Percentiles rank a stretch among this genome's conserved stretches.
phyloP scores from a whole-genome alignment of 92 coral and sea anemone genomes.

The Epizoanthus fatuus region DNA sequence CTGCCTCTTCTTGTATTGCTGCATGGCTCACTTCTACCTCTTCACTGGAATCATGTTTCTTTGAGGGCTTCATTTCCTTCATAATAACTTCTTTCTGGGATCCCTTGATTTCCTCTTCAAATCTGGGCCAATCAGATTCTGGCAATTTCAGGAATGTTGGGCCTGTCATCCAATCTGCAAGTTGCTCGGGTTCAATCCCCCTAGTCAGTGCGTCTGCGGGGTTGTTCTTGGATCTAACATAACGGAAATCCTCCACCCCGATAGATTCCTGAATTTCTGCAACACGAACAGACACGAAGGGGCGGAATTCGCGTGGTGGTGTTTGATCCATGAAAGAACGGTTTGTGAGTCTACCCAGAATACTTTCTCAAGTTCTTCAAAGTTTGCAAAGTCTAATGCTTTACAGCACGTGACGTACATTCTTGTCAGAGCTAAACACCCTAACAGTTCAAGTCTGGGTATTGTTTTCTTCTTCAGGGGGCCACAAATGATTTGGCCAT shows the following conservation, averaged over 20 bases:
- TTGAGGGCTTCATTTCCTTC: too few relatives aligned
- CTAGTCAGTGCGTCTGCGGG: conserved; percentile 74
- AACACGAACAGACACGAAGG: conserved; percentile 59
- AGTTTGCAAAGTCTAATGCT: conserved; percentile 55
- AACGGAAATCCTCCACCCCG: conserved; percentile 52
- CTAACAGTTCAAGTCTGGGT: conserved; percentile 67
- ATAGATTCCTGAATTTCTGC: conserved; percentile 62
- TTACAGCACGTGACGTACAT: conserved; percentile 56
- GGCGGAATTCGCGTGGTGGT: conserved; percentile 40
- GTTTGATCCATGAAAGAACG: conserved; percentile 67
- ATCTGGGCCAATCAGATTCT: too few relatives aligned
- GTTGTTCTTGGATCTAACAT: conserved; percentile 54
- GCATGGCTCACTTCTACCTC: too few relatives aligned
- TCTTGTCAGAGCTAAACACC: conserved; percentile 55
- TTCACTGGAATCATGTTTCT: too few relatives aligned
- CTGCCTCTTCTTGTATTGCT: not conserved
- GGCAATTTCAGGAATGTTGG: too few relatives aligned
- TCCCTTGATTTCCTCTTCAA: too few relatives aligned
- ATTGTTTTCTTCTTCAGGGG: conserved; percentile 67
- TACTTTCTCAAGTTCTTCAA: conserved; percentile 48
- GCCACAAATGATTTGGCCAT: conserved; percentile 71
- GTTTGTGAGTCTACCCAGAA: conserved; percentile 68
- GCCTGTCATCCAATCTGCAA: conserved; percentile 1
- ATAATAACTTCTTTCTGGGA: too few relatives aligned
- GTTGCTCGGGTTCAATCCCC: conserved; percentile 29